These are phyloP conservation scores for Panagrolaimus sp. DNA, from an alignment of 1,140 invertebrate genomes.

Conservation along the genomic window DNA sequence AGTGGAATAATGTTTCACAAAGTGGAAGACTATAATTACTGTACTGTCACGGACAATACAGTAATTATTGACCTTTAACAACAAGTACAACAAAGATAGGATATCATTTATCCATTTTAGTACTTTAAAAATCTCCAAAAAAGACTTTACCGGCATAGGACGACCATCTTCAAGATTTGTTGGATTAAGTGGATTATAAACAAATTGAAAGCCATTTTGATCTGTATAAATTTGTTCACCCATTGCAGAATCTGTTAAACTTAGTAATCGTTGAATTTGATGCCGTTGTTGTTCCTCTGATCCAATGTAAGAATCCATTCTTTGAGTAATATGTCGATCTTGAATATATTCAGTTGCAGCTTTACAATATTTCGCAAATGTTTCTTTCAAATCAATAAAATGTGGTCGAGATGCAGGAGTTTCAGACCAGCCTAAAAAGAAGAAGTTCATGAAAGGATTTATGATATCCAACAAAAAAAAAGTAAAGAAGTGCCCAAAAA, in stretches of 20 bases:
- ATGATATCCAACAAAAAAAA: not conserved
- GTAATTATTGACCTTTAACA: too few relatives aligned
- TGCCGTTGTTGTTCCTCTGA: not conserved
- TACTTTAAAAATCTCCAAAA: not conserved
- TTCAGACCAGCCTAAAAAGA: constrained; percentile 9
- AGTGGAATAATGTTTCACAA: too few relatives aligned
- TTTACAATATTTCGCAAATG: not conserved
- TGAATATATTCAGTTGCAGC: not conserved
- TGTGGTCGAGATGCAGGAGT: not conserved
- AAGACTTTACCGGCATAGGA: not conserved
- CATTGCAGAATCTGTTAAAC: constrained; percentile 5
- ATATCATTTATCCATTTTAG: not conserved
- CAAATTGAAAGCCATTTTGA: not conserved
- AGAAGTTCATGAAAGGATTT: not conserved
- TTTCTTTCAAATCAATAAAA: constrained; percentile 10
- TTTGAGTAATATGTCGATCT: constrained; percentile 1
- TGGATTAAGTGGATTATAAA: not conserved
- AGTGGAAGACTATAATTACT: too few relatives aligned
- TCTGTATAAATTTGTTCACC: constrained; percentile 3
- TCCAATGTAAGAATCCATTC: constrained; percentile 14
- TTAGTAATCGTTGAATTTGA: constrained; percentile 4
- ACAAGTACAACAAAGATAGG: not conserved
- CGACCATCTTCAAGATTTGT: too few relatives aligned
- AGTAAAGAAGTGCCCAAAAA: not conserved
- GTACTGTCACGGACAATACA: too few relatives aligned